Conservation (phyloP, 2,797 vertebrate species). For the Acridotheres tristis region DNA sequence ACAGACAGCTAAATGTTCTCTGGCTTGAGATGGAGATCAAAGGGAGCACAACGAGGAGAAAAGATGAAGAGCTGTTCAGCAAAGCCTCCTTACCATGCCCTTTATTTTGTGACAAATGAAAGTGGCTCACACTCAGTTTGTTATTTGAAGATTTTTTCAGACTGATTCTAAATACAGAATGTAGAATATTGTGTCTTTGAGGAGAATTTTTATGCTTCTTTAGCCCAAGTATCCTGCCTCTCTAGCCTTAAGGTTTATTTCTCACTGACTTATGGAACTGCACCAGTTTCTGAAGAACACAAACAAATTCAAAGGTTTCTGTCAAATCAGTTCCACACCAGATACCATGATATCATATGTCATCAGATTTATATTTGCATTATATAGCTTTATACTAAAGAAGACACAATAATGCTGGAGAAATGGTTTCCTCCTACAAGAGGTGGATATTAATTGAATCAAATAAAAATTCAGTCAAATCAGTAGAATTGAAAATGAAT, state of each 20-base stretch:
- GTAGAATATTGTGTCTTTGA: neutral
- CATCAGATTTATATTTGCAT: neutral
- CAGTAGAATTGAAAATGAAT: neutral
- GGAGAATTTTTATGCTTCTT: neutral
- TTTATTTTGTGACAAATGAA: neutral
- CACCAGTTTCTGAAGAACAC: neutral
- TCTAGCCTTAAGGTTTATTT: neutral
- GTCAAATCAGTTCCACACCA: slow-evolving; percentile 35
- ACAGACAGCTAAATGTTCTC: neutral
- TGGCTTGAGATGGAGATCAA: neutral
- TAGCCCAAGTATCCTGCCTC: neutral
- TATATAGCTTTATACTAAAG: neutral
- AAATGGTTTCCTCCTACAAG: neutral
- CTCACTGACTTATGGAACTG: neutral
- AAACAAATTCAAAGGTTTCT: neutral
- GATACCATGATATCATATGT: neutral
- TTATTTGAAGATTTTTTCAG: neutral
- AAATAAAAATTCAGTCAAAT: neutral
- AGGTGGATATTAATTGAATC: neutral
- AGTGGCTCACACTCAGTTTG: neutral
- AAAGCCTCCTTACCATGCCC: neutral
- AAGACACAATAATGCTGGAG: neutral
- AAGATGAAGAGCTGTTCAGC: neutral
- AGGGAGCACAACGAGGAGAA: neutral
- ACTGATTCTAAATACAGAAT: neutral